Evolutionary conservation across 2,888 invertebrate genomes (phyloP), one percentile per base, ranked within the genome.

Genomic region (Tenthredo amoena): DNA sequence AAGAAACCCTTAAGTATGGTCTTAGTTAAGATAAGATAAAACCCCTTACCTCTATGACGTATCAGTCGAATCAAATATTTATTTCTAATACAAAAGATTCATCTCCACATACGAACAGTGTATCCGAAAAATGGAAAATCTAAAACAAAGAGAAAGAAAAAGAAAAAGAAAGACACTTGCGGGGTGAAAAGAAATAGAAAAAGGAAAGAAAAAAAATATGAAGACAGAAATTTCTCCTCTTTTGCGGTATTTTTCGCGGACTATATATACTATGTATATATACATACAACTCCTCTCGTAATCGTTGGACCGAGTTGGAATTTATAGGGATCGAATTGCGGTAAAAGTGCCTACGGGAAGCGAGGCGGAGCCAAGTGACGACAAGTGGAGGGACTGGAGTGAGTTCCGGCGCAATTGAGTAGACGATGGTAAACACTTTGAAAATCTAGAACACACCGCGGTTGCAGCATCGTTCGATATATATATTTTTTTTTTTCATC

Each of bases 351-450:
- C 62, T 81, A 62, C 81, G 81, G 62, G n/a, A 81, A 62, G 58
- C 81, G 81, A 81, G 81, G 62, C 81, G 81, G 62, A 81, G 81
- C 81, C 81, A 62, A 81, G 81, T 81, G 81, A 81, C 81, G 81
- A 81, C 81, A 81, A 81, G 81, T 81, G 81, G 81, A 81, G 81
- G 81, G 81, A 81, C 58, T 37, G 62, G 47, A 77, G 77, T 55
- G 77, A 55, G 58, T 81, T 81, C 81, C 81, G 62, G 81, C 40
- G 62, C 81, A 81, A 81, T 81, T 81, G 81, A 81, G 81, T 62
- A 81, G 81, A 81, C 81, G 81, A 26, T 37, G 81, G 81, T 50
- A 81, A 81, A 81, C 81, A 81, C 81, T 81, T 58, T 81, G 55
- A 77, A 34, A 77, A 77, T 77, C 34, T 34, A 77, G 77, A 77